phyloP scores from a whole-genome alignment of 2,797 vertebrate genomes.

The Gymnopithys bicolor region DNA sequence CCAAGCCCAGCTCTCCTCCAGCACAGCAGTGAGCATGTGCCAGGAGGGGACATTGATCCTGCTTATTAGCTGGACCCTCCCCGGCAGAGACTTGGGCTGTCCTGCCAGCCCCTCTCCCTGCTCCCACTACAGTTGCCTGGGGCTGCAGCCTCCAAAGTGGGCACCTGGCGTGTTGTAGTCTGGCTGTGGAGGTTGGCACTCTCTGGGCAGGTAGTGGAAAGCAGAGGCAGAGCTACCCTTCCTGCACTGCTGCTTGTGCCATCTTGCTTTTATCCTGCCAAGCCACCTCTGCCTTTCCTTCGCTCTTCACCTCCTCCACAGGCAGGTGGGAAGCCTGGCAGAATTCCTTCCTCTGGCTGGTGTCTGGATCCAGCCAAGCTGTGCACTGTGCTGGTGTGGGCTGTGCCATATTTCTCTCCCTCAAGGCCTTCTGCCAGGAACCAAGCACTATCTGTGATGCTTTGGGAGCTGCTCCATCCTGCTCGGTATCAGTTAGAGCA shows the following conservation, averaged over 20 bases:
- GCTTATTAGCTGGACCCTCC: neutral
- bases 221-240: neutral
- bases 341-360: neutral
- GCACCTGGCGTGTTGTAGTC: rapidly evolving
- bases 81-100: rapidly evolving
- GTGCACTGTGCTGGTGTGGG: neutral
- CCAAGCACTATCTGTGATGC: neutral
- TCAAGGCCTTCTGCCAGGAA: slow-evolving; percentile 10
- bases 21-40: neutral
- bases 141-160: rapidly evolving
- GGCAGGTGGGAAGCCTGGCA: neutral
- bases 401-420: neutral
- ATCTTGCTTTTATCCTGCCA: neutral
- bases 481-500: neutral
- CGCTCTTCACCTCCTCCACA: neutral
- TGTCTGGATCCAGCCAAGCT: neutral
- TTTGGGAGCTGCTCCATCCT: neutral
- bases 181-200: neutral
- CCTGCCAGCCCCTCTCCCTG: neutral
- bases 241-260: neutral
- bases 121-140: rapidly evolving
- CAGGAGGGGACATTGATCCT: neutral
- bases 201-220: neutral
- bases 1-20: neutral
- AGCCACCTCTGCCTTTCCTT: neutral